Evolutionary conservation across 2,797 vertebrate genomes (phyloP).

Genomic region (Chrosomus eos): DNA sequence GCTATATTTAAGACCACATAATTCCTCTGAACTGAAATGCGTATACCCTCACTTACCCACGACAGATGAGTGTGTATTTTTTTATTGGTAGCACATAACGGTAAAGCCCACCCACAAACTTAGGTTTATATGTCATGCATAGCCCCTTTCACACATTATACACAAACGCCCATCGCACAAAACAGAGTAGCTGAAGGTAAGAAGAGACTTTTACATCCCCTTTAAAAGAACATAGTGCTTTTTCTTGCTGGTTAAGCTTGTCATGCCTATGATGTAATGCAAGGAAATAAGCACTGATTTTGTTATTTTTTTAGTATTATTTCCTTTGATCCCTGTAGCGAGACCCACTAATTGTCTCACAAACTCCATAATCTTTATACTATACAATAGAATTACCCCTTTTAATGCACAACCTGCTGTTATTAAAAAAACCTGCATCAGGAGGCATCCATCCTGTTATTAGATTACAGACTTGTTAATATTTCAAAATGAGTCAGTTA

Average conservation of each 20-base stretch:
- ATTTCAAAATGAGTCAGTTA: not conserved
- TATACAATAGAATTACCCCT: not conserved
- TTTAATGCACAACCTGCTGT: not conserved
- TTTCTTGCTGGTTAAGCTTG: not conserved
- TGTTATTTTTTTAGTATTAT: not conserved
- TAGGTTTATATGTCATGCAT: not conserved
- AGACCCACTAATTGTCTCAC: not conserved
- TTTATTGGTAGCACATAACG: conserved; percentile 14
- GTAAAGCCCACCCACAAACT: conserved; percentile 52
- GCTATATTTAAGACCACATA: conserved; percentile 4
- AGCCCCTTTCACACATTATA: not conserved
- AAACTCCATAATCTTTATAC: not conserved
- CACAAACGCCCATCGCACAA: not conserved
- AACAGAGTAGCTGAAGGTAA: conserved; percentile 41
- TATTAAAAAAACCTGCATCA: not conserved
- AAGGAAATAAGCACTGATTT: not conserved
- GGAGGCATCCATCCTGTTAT: conserved; percentile 2
- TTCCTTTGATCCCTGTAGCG: not conserved
- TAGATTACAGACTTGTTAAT: not conserved
- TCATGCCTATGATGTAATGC: not conserved
- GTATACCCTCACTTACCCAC: not conserved
- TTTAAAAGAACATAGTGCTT: not conserved
- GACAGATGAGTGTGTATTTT: not conserved
- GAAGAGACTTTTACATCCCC: not conserved
- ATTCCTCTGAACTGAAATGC: conserved; percentile 10